phyloP scores from a whole-genome alignment of 2,797 vertebrate species.

The Bovichtus diacanthus region DNA sequence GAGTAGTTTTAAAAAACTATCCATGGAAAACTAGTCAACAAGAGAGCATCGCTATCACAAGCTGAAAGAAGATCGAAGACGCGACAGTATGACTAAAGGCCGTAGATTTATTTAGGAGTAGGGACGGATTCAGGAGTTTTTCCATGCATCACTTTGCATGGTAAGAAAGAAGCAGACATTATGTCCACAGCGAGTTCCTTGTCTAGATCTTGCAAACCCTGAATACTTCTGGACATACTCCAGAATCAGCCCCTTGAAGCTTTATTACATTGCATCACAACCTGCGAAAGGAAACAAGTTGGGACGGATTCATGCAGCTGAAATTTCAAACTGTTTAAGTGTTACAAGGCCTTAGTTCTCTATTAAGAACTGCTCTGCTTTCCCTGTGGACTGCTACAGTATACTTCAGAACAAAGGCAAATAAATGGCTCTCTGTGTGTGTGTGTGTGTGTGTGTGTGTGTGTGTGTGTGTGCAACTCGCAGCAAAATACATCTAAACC shows the following conservation, averaged over 20 bases:
- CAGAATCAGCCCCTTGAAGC: conserved; percentile 16
- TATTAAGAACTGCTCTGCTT: conserved; percentile 43
- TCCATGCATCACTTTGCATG: conserved; percentile 10
- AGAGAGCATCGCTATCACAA: conserved; percentile 5
- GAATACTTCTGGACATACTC: conserved; percentile 22
- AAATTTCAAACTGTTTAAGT: conserved; percentile 48
- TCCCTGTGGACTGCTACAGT: conserved; percentile 57
- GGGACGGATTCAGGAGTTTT: no score
- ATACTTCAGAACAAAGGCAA: conserved; percentile 66
- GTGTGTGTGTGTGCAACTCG: not conserved
- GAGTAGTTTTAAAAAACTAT: conserved; percentile 13
- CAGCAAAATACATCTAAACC: conserved; percentile 58
- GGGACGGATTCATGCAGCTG: conserved; percentile 40
- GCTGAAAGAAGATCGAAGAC: not conserved
- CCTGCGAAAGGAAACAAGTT: not conserved
- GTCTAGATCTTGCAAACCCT: not conserved
- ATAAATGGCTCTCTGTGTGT: conserved; percentile 55
- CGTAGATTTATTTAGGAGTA: conserved; percentile 15
- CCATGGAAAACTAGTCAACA: conserved; percentile 9
- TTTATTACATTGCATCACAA: conserved; percentile 33
- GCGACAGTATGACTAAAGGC: not conserved
- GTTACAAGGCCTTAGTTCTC: conserved; percentile 42
- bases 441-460: not conserved
- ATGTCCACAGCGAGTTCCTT: not conserved
- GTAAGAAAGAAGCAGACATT: not conserved